Evolutionary conservation across 2,797 vertebrate species (phyloP), one percentile per base, ranked within the genome.

Genomic region (Gymnothorax reevesii): DNA sequence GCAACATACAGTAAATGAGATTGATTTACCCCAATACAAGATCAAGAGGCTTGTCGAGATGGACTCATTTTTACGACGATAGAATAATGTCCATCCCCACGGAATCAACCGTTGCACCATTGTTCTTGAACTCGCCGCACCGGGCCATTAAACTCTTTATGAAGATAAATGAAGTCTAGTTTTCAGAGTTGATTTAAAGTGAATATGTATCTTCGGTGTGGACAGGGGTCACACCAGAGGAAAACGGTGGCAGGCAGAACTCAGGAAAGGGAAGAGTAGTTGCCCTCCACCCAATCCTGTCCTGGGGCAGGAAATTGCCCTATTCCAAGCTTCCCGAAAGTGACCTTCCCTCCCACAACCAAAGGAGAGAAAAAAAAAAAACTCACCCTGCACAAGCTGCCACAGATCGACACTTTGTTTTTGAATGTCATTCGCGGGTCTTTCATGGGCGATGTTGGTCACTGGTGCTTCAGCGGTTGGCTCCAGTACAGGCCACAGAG

Each of bases 231-330:
- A 55, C 33, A 2, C 49, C 17, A 55, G 52, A 80, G 77, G 49
- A 77, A 12, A 12, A 75, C 33, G 17, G 9, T 15, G 27, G 73
- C 73, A 77, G 42, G 42, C 73, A 49, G 73, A 42, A 42, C 55
- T n/a, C 77, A 55, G 77, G 77, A 80, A 80, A 80, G 52, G 52
- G 77, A 80, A 80, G 52, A 49, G 33, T 17, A 15, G 73, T 13
- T 33, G 8, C 73, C 33, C 1, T 73, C 27, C 13, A 1, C 52
- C 27, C 77, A 7, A n/a, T 66, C 64, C 64, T 66, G 52, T 55
- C 73, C 42, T 20, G 13, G 33, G 52, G 42, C 49, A 80, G 77
- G 77, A 80, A 80, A 54, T 80, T 12, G 8, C 73, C 77, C 52
- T 55, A 54, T 22, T 80, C 33, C 27, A 15, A 73, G 10, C 71